Evolutionary conservation across 2,113 vertebrate genomes (phyloP), one percentile per base, ranked within the genome.

Genomic region (Sinocyclocheilus grahami): DNA sequence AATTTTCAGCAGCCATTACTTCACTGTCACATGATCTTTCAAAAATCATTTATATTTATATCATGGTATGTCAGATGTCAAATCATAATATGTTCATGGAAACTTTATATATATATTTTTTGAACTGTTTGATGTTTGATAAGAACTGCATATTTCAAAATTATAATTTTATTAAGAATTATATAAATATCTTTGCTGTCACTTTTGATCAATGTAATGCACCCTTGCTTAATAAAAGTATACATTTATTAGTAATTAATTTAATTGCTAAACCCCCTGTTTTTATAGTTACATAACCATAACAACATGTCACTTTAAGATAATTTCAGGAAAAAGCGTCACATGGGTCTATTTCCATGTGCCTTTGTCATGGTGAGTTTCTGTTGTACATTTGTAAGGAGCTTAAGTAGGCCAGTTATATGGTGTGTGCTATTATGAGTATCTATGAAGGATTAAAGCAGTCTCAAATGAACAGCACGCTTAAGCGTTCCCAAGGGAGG

Each of bases 371-470:
- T 37, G 18, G 79, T 11, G 39, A 46, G 67, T 74, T 81, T 13
- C 12, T 30, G 37, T 48, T 55, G 65, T 42, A 81, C 14, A 8
- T 79, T 20, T 42, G 46, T 71, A 53, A 51, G 42, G 27, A 18
- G 55, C 46, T 58, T 85, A 85, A 85, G 55, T 85, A 78, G 18
- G 33, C 24, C 24, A n/a, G 78, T 80, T 80, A 80, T 63, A 42
- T 67, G 9, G 9, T 85, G 20, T 82, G 12, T 46, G 13, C 71
- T 72, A 48, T 88, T 69, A 30, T 82, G 11, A 60, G 55, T 46
- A 30, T 82, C 79, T 82, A 63, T 67, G 62, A 82, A 82, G 58
- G 79, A 82, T 82, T 67, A 63, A 82, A 63, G 22, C 62, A 7
- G 3, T 82, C 39, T 82, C 39, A 82, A 80, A 62, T 80, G 78